Evolutionary conservation across 2,113 vertebrate species (phyloP).

Genomic region (Pygathrix nemaeus): DNA sequence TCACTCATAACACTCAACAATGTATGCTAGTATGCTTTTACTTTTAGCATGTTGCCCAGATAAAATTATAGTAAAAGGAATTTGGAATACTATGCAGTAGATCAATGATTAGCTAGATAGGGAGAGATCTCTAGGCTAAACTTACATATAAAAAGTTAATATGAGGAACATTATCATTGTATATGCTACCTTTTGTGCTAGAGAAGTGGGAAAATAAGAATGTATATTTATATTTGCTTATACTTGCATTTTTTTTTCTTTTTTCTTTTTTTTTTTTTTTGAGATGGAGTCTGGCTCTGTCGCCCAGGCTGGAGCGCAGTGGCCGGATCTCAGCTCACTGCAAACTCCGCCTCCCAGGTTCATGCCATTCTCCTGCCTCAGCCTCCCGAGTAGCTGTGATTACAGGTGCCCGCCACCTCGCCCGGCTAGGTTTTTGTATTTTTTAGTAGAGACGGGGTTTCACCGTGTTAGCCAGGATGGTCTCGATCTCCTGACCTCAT

Average conservation of each 20-base stretch:
- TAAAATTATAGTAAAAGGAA: constrained; percentile 39
- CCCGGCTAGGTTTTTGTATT: too few species aligned
- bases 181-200: background rate
- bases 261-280: too few species aligned
- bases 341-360: too few species aligned
- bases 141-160: background rate
- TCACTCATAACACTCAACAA: background rate
- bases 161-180: background rate
- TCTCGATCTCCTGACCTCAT: too few species aligned
- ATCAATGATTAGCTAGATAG: background rate
- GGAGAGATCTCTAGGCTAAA: background rate
- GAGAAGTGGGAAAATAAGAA: background rate
- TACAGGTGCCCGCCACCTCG: too few species aligned
- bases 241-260: background rate
- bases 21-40: background rate
- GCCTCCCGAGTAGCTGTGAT: too few species aligned
- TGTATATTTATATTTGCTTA: background rate
- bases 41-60: background rate
- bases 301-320: too few species aligned
- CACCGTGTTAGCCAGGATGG: too few species aligned
- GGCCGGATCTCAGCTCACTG: too few species aligned
- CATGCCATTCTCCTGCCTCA: too few species aligned
- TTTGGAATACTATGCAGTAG: background rate
- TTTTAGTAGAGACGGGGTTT: too few species aligned
- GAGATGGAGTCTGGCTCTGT: too few species aligned